Base-by-base conservation (phyloP, 2,797 vertebrate species). In the Oreochromis grahami region DNA sequence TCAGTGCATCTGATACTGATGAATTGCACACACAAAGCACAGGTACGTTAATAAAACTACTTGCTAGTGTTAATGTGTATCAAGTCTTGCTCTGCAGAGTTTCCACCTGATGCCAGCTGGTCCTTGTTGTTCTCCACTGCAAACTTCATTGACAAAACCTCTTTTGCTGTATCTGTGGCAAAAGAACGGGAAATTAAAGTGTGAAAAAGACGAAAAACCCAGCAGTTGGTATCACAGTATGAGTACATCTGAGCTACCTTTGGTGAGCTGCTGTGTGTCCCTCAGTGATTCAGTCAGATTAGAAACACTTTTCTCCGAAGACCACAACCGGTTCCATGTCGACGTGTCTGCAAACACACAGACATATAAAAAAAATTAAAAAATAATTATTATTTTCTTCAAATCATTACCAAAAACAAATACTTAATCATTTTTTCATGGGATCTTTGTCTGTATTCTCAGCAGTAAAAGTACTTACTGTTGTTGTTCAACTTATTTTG, bases 121-220 rank as follows among this genome's bases (percentile, higher is more conserved):
- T 94, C 92, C 52, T 76, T 92, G 91, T 93, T 93, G 84, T 5
- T 89, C 83, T 92, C 93, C 78, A 94, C 92, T 7, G 90, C 81
- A 19, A 95, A 95, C 86, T 87, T 89, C 15, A 95, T 76, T 13
- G 92, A 84, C 3, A 84, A 83, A 3, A 89, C 24, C 0, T 92
- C 90, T 88, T 87, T 86, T 2, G 77, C 79, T 77, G 92, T 41
- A 1, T 87, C 94, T 95, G 84, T 2, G 7, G 41, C 10, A 11
- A 0, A 26, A 70, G 14, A 0, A 19, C 2, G 3, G 41, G 6
- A 29, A 24, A 48, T 0, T 48, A 24, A 24, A 24, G 24, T 24
- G 24, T 24, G 24, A 24, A 24, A 24, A 24, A 24, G 24, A 24
- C 24, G 24, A 24, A 24, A 24, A 24, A 24, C 24, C 24, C 24